Percentiles rank a stretch among this genome's conserved stretches.
These are phyloP conservation scores for Zhengitettix transpicula DNA, from an alignment of 2,888 invertebrate species.

Conservation along the genomic window DNA sequence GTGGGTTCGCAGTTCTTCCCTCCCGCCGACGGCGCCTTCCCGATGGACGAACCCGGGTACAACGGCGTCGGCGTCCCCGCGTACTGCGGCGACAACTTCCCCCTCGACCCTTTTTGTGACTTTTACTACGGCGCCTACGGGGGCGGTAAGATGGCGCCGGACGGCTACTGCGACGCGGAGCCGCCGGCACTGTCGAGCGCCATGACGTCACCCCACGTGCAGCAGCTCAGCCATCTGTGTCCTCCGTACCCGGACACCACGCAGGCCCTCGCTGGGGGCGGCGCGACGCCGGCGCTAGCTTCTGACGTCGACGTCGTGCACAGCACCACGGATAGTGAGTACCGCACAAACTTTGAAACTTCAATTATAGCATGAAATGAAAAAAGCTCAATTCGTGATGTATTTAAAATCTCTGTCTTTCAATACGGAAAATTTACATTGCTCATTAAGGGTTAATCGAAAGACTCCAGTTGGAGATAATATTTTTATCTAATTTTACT, in stretches of 20 bases:
- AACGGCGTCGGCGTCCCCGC: not conserved
- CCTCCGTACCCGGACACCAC: constrained; percentile 18
- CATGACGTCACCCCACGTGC: constrained; percentile 21
- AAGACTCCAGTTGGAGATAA: no score
- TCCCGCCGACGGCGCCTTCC: not conserved
- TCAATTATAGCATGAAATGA: no score
- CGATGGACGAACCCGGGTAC: not conserved
- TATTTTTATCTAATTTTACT: no score
- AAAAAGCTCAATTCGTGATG: no score
- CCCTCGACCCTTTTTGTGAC: not conserved
- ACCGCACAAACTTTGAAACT: not conserved
- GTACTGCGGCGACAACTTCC: not conserved
- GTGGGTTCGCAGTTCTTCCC: not conserved
- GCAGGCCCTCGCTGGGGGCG: not conserved
- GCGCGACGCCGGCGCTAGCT: not conserved
- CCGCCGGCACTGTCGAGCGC: not conserved
- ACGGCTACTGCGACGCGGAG: not conserved
- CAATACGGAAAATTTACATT: no score
- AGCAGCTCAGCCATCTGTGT: constrained; percentile 23
- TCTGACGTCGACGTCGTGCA: not conserved
- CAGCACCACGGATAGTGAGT: not conserved
- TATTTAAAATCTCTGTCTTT: no score
- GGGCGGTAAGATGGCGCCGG: not conserved
- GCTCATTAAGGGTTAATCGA: no score
- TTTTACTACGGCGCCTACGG: not conserved